Percentiles rank a stretch among this genome's conserved stretches.
These are phyloP conservation scores for Columba guinea DNA, from an alignment of 2,797 vertebrate species.

Conservation along the genomic window DNA sequence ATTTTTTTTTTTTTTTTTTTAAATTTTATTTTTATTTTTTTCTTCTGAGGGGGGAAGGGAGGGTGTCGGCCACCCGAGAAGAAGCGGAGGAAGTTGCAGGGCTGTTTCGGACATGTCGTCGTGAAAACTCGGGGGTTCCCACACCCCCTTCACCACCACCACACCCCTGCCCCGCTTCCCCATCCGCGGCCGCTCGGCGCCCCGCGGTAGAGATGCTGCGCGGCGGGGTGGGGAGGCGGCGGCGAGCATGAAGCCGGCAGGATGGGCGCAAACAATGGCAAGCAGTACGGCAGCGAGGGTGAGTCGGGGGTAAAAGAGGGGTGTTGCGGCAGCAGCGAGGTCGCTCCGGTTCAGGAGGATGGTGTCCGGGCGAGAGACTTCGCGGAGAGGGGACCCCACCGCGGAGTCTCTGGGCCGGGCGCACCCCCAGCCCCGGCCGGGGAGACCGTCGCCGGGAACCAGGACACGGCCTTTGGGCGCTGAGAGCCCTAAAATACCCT, in stretches of 20 bases:
- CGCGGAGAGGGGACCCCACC: neutral
- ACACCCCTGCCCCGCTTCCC: neutral
- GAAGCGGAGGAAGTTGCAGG: neutral
- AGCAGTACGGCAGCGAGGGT: conserved; percentile 97
- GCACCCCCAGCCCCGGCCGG: neutral
- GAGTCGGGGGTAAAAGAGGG: conserved; percentile 64
- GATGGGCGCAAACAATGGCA: conserved; percentile 99
- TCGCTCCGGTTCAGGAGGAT: neutral
- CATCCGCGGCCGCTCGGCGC: neutral
- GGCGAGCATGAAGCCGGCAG: conserved; percentile 90
- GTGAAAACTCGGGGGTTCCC: neutral
- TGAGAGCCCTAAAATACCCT: neutral
- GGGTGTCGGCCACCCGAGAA: neutral
- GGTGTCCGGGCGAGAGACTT: neutral
- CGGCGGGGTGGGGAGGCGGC: conserved; percentile 34
- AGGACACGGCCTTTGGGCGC: neutral
- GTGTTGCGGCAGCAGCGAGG: too few relatives aligned
- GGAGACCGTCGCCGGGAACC: too few relatives aligned
- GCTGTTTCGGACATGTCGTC: neutral
- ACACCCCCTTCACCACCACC: accelerated
- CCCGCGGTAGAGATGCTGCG: conserved; percentile 36
- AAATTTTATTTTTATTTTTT: too few relatives aligned
- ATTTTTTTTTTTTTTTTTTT: neutral
- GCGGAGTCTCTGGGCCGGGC: too few relatives aligned
- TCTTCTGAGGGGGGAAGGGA: neutral